Base-by-base conservation (phyloP, 2,888 invertebrate species). In the Kuschelorhynchus macadamiae region DNA sequence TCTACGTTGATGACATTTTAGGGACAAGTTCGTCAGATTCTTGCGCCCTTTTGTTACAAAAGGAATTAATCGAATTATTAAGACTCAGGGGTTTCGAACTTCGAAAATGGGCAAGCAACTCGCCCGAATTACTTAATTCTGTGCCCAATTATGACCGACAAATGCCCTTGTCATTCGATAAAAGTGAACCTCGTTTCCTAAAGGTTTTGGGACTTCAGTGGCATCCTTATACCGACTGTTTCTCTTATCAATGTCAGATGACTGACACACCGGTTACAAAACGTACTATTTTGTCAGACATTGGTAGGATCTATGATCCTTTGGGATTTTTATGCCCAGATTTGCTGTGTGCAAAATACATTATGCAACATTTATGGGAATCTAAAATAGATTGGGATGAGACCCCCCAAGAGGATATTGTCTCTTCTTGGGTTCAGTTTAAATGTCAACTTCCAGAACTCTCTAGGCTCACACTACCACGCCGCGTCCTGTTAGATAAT, bases 21-120 rank as follows among this genome's bases (percentile, higher is more conserved):
- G 57, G 57, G 3, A 57, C 57, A 1, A 12, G 30, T 11, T 11
- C 42, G 21, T 57, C 57, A 5, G 25, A 46, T 30, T 5, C 21
- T 9, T 16, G 4, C 3, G 46, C 46, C 16, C 44, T 57, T 20
- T 2, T 21, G 4, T 14, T 25, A n/a, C 57, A 57, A 30, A 57
- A 32, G 57, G 14, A 17, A 36, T 5, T 20, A 46, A 44, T 12
- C 11, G 20, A 17, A 18, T 8, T 21, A 32, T 18, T 55, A 8
- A 39, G 41, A 16, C 17, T 14, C 1, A 50, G 60, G 8, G 18
- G 39, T 2, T 60, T 52, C 16, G 60, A 50, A 20, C 47, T 60
- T 5, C 16, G 47, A 9, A 59, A 59, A 16, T 59, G 59, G 59
- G 59, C 59, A 2, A 59, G 46, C 20, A 59, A 59, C 25, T 14